phyloP scores from a whole-genome alignment of 1,140 invertebrate species.

The Scaptomyza pallida region DNA sequence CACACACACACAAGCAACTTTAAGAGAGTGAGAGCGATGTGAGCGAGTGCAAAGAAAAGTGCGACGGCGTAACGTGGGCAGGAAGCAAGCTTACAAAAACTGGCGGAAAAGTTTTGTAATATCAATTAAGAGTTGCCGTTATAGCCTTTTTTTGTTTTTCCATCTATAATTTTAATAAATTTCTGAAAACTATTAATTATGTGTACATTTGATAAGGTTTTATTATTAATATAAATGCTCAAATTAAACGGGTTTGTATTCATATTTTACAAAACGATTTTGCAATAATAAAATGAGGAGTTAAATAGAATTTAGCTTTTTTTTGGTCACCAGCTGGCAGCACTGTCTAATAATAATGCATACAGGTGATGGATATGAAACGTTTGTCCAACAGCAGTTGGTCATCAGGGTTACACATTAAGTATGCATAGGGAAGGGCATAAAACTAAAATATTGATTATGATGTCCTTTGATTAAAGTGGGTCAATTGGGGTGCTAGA shows the following conservation, averaged over 20 bases:
- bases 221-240: too few relatives aligned
- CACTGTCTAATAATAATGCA: not conserved
- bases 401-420: constrained; percentile 17
- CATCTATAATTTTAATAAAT: not conserved
- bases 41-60: constrained; percentile 27
- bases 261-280: too few relatives aligned
- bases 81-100: constrained; percentile 25
- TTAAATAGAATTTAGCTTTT: too few relatives aligned
- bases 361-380: not conserved
- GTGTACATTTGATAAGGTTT: too few relatives aligned
- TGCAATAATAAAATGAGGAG: too few relatives aligned
- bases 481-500: constrained; percentile 22
- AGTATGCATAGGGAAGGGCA: constrained; percentile 11
- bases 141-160: not conserved
- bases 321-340: not conserved
- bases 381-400: not conserved
- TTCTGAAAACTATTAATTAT: too few relatives aligned
- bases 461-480: constrained; percentile 45
- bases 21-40: constrained; percentile 4
- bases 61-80: constrained; percentile 50
- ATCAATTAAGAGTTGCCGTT: not conserved
- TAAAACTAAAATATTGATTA: constrained; percentile 59
- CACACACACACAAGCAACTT: not conserved
- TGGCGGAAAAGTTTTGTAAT: constrained; percentile 13
- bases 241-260: too few relatives aligned